Conservation (phyloP, 2,797 vertebrate species). For the Gymnopithys bicolor region DNA sequence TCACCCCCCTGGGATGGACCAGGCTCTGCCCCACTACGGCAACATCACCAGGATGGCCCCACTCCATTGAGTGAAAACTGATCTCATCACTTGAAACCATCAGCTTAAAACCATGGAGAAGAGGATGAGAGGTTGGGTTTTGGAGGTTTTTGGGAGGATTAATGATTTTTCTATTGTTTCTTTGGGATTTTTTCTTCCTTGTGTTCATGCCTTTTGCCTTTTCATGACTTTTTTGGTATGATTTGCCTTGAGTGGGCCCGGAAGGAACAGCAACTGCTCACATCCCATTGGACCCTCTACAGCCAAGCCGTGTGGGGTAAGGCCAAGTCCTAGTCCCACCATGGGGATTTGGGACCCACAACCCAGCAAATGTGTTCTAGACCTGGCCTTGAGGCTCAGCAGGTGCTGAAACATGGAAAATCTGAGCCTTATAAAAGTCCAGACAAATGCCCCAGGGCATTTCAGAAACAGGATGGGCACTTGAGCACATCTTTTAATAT, state of each 20-base stretch:
- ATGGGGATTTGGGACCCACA: not conserved
- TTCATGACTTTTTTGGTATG: fast-evolving
- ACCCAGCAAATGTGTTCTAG: not conserved
- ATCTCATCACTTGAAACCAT: not conserved
- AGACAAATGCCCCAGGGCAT: fast-evolving
- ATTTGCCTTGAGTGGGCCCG: not conserved
- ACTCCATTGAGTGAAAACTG: fast-evolving
- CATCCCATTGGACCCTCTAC: not conserved
- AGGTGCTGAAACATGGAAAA: not conserved
- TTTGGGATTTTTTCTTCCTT: fast-evolving
- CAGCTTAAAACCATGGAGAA: not conserved
- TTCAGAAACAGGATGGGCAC: not conserved
- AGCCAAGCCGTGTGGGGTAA: not conserved
- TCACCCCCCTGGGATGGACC: not conserved
- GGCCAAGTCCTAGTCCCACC: not conserved
- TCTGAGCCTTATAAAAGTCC: not conserved
- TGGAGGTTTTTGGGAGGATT: not conserved
- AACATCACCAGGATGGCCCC: fast-evolving
- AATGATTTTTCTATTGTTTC: not conserved
- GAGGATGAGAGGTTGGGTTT: fast-evolving
- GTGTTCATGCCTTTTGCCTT: not conserved
- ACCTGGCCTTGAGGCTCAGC: not conserved
- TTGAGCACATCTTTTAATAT: not conserved
- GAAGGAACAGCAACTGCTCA: not conserved
- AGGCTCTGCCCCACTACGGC: fast-evolving